phyloP scores from a whole-genome alignment of 64 coral and sea anemone species.

The Montipora cactus region DNA sequence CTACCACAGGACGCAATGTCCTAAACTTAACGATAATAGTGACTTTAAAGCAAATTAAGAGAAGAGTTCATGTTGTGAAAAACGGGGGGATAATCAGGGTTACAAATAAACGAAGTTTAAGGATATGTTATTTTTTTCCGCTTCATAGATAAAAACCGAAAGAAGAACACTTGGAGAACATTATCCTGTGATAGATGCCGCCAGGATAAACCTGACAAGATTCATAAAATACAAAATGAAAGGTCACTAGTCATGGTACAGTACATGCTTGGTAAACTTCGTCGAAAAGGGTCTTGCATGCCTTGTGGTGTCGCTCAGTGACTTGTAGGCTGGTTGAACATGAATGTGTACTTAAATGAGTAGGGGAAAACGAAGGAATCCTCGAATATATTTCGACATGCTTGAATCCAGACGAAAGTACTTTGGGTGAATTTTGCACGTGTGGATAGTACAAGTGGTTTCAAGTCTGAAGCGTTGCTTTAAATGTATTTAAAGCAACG shows the following conservation, averaged over 20 bases:
- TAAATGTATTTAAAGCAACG: too few relatives aligned
- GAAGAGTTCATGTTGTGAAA: too few relatives aligned
- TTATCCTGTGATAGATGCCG: conserved; percentile 87
- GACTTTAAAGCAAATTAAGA: too few relatives aligned
- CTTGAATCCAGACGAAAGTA: neutral
- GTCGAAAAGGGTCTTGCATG: too few relatives aligned
- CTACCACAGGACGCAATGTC: too few relatives aligned
- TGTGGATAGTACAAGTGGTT: neutral
- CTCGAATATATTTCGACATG: neutral
- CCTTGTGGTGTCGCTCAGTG: too few relatives aligned
- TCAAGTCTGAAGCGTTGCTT: neutral
- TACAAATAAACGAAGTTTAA: neutral
- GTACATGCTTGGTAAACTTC: neutral
- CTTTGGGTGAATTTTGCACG: neutral
- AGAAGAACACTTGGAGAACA: conserved; percentile 84
- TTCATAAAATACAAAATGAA: conserved; percentile 96
- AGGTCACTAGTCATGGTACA: conserved; percentile 24
- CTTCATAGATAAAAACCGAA: conserved; percentile 81
- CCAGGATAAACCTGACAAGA: conserved; percentile 86
- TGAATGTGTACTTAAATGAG: neutral
- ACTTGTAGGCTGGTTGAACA: too few relatives aligned
- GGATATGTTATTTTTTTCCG: neutral
- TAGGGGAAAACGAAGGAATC: too few relatives aligned
- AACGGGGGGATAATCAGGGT: neutral
- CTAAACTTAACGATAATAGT: too few relatives aligned